Percentiles rank a stretch among this genome's conserved stretches.
Evolutionary conservation across 1,140 invertebrate species (phyloP).

Genomic region (Brachionus sp.): DNA sequence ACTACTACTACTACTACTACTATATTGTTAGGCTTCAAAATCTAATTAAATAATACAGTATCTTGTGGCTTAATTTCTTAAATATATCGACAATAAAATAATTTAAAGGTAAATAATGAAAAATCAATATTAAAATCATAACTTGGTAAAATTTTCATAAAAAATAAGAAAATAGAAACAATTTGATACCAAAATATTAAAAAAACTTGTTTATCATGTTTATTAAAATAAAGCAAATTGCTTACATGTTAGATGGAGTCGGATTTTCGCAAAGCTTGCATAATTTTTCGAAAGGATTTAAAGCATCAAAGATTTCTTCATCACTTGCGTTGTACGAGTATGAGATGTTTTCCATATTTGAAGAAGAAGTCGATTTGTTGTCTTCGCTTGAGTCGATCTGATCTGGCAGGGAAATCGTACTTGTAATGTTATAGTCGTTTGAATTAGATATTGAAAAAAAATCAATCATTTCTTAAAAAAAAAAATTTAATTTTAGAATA

Average conservation of each 20-base stretch:
- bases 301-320: conserved; percentile 12
- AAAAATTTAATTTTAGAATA: neutral
- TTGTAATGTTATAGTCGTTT: neutral
- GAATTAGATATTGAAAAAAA: conserved; percentile 3
- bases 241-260: conserved; percentile 39
- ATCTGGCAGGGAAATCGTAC: neutral
- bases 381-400: neutral
- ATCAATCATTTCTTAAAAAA: conserved; percentile 28
- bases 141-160: neutral
- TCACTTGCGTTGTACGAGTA: neutral
- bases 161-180: neutral
- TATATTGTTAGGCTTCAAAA: too few relatives aligned
- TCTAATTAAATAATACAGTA: too few relatives aligned
- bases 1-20: too few relatives aligned
- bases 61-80: too few relatives aligned
- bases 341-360: neutral
- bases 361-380: neutral
- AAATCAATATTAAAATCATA: too few relatives aligned
- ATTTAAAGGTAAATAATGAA: too few relatives aligned
- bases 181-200: neutral
- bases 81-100: neutral
- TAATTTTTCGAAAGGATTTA: conserved; percentile 41
- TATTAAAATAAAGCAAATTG: neutral
- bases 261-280: conserved; percentile 33
- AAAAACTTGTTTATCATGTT: neutral